phyloP scores from a whole-genome alignment of 2,113 vertebrate species.

The Leptodactylus fuscus region DNA sequence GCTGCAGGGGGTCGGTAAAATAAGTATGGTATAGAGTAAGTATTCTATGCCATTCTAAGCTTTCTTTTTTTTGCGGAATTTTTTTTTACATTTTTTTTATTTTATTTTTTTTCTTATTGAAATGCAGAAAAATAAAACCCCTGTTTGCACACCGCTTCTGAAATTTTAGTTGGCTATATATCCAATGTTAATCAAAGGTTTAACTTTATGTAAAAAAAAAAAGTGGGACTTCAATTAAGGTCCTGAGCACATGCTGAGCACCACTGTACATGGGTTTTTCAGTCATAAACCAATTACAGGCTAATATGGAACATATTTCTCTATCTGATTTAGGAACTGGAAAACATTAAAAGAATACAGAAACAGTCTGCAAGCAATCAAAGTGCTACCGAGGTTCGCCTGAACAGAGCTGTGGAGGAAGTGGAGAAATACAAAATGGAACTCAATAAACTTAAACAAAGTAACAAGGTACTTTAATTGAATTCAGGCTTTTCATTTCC shows the following conservation, averaged over 20 bases:
- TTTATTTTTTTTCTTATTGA: too few relatives aligned
- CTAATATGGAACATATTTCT: slow-evolving; percentile 3
- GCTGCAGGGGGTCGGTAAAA: too few relatives aligned
- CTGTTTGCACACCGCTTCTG: background rate
- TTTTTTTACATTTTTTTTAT: too few relatives aligned
- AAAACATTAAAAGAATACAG: slow-evolving; percentile 78
- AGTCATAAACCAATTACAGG: background rate
- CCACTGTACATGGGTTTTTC: background rate
- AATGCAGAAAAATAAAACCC: too few relatives aligned
- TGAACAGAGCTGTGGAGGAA: slow-evolving; percentile 92
- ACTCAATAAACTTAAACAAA: slow-evolving; percentile 84
- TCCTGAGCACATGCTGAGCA: background rate
- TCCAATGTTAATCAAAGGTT: background rate
- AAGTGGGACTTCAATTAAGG: background rate
- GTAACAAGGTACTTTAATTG: slow-evolving; percentile 79
- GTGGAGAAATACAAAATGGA: slow-evolving; percentile 83
- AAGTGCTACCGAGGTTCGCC: slow-evolving; percentile 81
- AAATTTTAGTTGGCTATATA: background rate
- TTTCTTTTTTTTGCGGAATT: too few relatives aligned
- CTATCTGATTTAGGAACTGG: slow-evolving; percentile 80
- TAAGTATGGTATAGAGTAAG: too few relatives aligned
- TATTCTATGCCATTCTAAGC: too few relatives aligned
- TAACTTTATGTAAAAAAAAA: background rate
- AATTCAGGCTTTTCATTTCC: background rate
- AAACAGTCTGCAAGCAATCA: slow-evolving; percentile 83